Base-by-base conservation (phyloP, 2,797 vertebrate species). In the Sebastes diaconus region DNA sequence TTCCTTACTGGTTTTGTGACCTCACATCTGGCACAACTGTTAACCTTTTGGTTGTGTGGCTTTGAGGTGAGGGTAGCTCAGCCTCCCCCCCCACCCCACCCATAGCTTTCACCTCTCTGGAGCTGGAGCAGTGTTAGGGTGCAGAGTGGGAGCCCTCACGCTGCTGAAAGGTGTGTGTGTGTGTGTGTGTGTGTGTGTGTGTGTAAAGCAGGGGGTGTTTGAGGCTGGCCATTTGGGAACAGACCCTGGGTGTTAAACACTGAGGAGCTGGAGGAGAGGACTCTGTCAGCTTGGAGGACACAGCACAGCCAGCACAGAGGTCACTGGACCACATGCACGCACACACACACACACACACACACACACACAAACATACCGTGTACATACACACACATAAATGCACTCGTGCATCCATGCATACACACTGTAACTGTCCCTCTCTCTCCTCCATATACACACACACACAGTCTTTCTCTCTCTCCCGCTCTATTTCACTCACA, bases 261-360 rank as follows among this genome's bases (percentile, higher is more conserved):
- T 67, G 86, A 93, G 88, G 81, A 91, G 90, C 81, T 86, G 86
- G 81, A 88, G 77, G 87, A 92, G 87, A 93, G 77, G 84, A 91
- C 89, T 90, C 90, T 91, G 92, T 94, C 93, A 91, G 80, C 86
- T 90, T 88, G 81, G 92, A 93, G 94, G 91, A 93, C 91, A 91
- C 80, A 85, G 82, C 87, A 83, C 81, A 90, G 90, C 82, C 83
- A 77, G 83, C 74, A 2, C 85, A 87, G 88, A 93, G 94, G 92
- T 93, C 91, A 92, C 77, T 58, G 72, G 90, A 90, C 87, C 77
- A 73, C 90, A 73, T 27, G 64, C 74, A 74, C 84, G 69, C 77
- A 68, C 75, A 39, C 36, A 73, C 68, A 29, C 20, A 74, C n/a
- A n/a, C n/a, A 24, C 24, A 24, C 14, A 60, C 29, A 34, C 57